Evolutionary conservation across 2,113 vertebrate species (phyloP), one percentile per base, ranked within the genome.

Genomic region (Orientallactaga bullata): DNA sequence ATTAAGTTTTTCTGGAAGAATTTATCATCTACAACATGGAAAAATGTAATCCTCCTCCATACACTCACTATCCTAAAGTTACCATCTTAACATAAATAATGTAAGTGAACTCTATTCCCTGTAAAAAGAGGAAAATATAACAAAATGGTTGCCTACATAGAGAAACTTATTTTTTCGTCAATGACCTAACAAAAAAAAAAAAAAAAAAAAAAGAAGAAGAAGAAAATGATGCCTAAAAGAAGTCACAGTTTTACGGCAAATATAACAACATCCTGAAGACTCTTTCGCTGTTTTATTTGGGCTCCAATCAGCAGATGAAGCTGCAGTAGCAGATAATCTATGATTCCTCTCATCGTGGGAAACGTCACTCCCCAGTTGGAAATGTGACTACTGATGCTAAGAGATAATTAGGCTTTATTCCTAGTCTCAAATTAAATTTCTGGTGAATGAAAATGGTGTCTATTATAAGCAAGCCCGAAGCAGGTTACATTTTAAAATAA

Each of bases 391-490:
- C 1, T 4, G 47, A 66, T 81, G 26, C 74, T 79, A 80, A 79
- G 85, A 93, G 30, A 82, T 95, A 94, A 95, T 94, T 94, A 92
- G 7, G 2, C 30, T 83, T 88, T 92, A 72, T 83, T 97, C 93
- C 81, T 24, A 96, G 79, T 88, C 21, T 71, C 69, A 55, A n/a
- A 51, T 89, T 94, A 95, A 97, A 95, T 95, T 95, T 92, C 91
- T 93, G 8, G 7, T 93, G 95, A 95, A 90, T 94, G 65, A 85
- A 96, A 94, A 93, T 55, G 68, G 3, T 86, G 63, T 95, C 66
- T 88, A 90, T 93, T 90, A n/a, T 69, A 95, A 95, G 74, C 60
- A 78, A 24, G 81, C 69, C 55, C 65, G 78, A 86, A 89, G 26
- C n/a, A 68, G 83, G 23, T 82, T 82, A 9, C 66, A 90, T 92